phyloP scores from a whole-genome alignment of 2,113 vertebrate genomes.

The Osmerus mordax region DNA sequence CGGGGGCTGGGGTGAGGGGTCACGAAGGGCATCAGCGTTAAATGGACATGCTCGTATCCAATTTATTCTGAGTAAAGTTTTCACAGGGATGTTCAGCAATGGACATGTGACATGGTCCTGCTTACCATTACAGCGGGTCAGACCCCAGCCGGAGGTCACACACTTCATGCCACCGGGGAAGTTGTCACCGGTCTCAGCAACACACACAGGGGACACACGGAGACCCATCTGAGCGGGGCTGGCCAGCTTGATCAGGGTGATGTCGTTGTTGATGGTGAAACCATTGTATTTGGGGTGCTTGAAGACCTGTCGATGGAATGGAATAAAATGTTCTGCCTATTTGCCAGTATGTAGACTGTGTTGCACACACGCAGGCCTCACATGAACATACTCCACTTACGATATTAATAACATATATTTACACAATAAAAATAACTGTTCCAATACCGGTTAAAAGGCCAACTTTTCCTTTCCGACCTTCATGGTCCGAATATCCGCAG shows the following conservation, averaged over 20 bases:
- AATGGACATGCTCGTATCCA: too few relatives aligned
- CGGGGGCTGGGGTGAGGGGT: slow-evolving; percentile 54
- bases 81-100: too few relatives aligned
- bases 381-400: too few relatives aligned
- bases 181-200: slow-evolving; percentile 59
- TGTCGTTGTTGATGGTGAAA: slow-evolving; percentile 73
- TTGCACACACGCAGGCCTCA: too few relatives aligned
- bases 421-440: too few relatives aligned
- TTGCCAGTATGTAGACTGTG: too few relatives aligned
- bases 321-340: too few relatives aligned
- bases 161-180: slow-evolving; percentile 71
- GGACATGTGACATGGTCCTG: too few relatives aligned
- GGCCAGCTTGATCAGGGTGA: slow-evolving; percentile 77
- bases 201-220: slow-evolving; percentile 74
- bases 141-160: slow-evolving; percentile 80
- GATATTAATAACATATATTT: too few relatives aligned
- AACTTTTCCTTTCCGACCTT: slow-evolving; percentile 58
- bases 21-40: too few relatives aligned
- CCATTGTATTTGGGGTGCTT: slow-evolving; percentile 71
- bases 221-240: slow-evolving; percentile 54
- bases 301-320: slow-evolving; percentile 70
- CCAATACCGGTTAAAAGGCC: too few relatives aligned
- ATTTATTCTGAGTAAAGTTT: too few relatives aligned
- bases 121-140: slow-evolving; percentile 49
- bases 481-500: slow-evolving; percentile 71